Base-by-base conservation (phyloP, 2,113 vertebrate genomes). In the Passer montanus region DNA sequence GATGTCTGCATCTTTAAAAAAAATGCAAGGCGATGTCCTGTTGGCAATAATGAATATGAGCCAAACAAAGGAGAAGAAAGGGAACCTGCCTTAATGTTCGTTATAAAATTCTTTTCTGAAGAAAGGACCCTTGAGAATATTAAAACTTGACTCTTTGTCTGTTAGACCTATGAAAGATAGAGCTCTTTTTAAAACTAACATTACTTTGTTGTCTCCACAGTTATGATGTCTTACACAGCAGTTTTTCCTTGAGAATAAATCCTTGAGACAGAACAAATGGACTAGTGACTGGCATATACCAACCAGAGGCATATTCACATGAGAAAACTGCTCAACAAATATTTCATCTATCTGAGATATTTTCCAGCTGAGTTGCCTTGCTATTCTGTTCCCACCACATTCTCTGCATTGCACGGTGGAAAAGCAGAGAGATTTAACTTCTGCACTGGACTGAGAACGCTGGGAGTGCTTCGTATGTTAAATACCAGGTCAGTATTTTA, bases 291-390 rank as follows among this genome's bases (percentile, higher is more conserved):
- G 98, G 97, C 97, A 97, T 97, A 95, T 87, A 97, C 97, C 96
- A 97, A 97, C 84, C 47, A 87, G 95, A 98, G 90, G 87, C 97
- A 98, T 94, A 97, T 98, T 98, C 98, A 98, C 98, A 97, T 97
- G 98, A 98, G 98, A 98, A 98, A 98, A 98, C 90, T 96, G 59
- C 94, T 97, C 62, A 84, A 98, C 97, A 98, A 98, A 98, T 98
- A 98, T 98, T 98, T 98, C 81, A 78, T 98, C 93, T 97, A 94
- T 97, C 97, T 96, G 96, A 98, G 97, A 98, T 97, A 97, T 98
- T 98, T 98, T 98, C 98, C 98, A 98, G 96, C 97, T 97, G 97
- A 98, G 97, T 92, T 97, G 96, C 95, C 94, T 97, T 95, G 58
- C 64, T 97, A 60, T 95, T 97, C 94, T 97, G 97, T 98, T 98